Conservation (phyloP, 2,797 vertebrate species). For the Pantherophis alleghaniensis region DNA sequence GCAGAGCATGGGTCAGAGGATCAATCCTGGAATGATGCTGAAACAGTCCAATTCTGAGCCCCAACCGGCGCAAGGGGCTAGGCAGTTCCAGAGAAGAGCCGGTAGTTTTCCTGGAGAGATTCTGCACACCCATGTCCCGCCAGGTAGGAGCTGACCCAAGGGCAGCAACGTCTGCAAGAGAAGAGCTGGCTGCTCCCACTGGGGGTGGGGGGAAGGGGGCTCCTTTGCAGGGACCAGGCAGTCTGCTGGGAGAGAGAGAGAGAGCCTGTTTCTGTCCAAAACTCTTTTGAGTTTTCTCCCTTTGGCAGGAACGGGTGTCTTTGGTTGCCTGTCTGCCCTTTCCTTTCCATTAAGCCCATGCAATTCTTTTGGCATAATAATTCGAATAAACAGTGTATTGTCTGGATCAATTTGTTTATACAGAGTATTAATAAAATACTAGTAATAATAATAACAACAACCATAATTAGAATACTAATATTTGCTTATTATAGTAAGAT, state of each 20-base stretch:
- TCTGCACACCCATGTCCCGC: neutral
- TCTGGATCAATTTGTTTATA: no score
- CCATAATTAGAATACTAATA: no score
- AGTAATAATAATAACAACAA: no score
- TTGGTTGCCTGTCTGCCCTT: neutral
- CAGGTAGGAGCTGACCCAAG: conserved; percentile 21
- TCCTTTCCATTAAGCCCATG: neutral
- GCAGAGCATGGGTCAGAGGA: neutral
- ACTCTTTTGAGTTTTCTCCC: neutral
- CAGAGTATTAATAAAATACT: no score
- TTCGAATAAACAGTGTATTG: no score
- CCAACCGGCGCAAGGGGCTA: conserved; percentile 51
- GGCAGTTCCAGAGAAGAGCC: conserved; percentile 38
- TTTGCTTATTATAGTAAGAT: no score
- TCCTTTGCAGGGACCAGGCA: neutral
- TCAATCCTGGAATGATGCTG: conserved; percentile 33
- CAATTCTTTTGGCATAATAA: neutral
- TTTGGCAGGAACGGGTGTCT: neutral
- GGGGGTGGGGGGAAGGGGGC: neutral
- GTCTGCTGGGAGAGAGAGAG: neutral
- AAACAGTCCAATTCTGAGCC: conserved; percentile 48
- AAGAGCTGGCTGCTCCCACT: neutral
- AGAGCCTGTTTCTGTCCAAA: neutral
- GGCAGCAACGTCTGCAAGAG: neutral
- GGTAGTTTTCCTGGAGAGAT: neutral